Conservation (phyloP, 2,113 vertebrate genomes). For the Polypterus senegalus region DNA sequence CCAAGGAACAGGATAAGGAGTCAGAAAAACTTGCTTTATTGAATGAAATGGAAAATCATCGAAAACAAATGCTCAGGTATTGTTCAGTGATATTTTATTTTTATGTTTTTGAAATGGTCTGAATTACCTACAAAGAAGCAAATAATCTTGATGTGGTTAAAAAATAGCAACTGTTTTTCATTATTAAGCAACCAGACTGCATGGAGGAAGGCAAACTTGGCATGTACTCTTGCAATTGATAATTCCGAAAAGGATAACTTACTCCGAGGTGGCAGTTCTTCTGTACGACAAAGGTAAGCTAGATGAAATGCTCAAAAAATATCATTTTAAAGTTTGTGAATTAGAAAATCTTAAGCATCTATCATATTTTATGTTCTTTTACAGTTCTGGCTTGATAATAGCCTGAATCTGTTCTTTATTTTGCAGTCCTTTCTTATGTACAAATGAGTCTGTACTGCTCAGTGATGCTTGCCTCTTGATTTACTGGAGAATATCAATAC, state of each 20-base stretch:
- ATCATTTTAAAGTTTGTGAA: no score
- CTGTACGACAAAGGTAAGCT: slow-evolving; percentile 67
- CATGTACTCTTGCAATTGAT: slow-evolving; percentile 86
- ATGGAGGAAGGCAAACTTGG: slow-evolving; percentile 91
- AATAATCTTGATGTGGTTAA: not conserved
- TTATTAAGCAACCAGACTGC: slow-evolving; percentile 77
- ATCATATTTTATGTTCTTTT: no score
- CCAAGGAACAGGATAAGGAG: slow-evolving; percentile 84
- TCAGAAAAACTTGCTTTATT: slow-evolving; percentile 72
- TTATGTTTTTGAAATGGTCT: accelerated
- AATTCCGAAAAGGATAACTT: slow-evolving; percentile 84
- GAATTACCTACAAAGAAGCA: not conserved
- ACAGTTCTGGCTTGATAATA: no score
- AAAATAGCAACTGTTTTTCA: not conserved
- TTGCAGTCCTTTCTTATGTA: no score
- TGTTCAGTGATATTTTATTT: not conserved
- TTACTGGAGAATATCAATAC: no score
- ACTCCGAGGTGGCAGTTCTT: slow-evolving; percentile 54
- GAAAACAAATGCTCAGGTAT: slow-evolving; percentile 89
- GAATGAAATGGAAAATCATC: slow-evolving; percentile 73
- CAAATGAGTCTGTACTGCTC: no score
- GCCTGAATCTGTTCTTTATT: no score
- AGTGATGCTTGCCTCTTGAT: no score
- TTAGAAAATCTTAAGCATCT: no score
- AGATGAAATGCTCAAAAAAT: slow-evolving; percentile 15